Conservation (phyloP, 2,888 invertebrate genomes). For the Platynereis dumerilii region DNA sequence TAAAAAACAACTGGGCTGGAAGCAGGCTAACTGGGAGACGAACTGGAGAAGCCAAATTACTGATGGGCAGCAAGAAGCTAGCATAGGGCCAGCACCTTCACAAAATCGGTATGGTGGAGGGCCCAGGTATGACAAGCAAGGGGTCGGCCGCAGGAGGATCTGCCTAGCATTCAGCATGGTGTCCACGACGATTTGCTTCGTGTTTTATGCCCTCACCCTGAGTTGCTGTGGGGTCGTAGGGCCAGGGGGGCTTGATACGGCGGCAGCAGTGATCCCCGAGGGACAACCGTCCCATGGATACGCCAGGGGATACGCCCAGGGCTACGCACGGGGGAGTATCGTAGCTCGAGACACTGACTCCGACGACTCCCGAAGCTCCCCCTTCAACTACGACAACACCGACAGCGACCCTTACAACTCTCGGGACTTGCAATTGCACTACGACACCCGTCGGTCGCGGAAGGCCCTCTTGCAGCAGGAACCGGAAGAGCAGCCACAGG, state of each 20-base stretch:
- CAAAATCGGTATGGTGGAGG: too few relatives aligned
- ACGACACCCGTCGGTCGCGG: not conserved
- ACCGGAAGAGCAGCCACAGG: not conserved
- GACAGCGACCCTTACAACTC: not conserved
- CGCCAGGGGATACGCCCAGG: not conserved
- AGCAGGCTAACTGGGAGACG: too few relatives aligned
- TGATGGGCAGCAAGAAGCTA: too few relatives aligned
- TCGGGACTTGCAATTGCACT: not conserved
- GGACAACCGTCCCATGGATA: not conserved
- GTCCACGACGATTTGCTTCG: constrained; percentile 10
- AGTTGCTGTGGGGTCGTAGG: constrained; percentile 20
- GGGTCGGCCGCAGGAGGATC: too few relatives aligned
- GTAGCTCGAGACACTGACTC: not conserved
- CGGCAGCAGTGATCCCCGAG: constrained; percentile 4
- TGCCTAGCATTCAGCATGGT: constrained; percentile 7
- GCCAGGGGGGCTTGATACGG: too few relatives aligned
- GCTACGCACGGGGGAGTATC: constrained; percentile 8
- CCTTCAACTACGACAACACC: not conserved
- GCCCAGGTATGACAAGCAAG: too few relatives aligned
- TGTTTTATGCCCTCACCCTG: constrained; percentile 20
- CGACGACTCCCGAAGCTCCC: not conserved
- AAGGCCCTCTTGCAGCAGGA: not conserved
- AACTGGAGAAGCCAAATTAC: too few relatives aligned
- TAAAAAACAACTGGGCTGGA: too few relatives aligned
- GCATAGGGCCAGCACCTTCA: too few relatives aligned